phyloP scores from a whole-genome alignment of 2,113 vertebrate genomes.

The Erinaceus europaeus region DNA sequence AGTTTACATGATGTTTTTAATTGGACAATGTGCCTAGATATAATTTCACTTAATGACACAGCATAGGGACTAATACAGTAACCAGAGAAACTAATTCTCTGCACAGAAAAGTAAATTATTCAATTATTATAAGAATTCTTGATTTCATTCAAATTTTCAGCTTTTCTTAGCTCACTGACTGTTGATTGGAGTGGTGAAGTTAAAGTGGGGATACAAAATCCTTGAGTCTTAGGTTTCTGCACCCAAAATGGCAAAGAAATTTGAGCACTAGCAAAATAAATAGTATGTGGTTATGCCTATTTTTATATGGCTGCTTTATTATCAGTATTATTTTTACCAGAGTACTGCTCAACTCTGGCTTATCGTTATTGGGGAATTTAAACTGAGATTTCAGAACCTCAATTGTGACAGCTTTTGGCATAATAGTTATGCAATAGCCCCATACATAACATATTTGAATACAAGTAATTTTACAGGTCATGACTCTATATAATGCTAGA shows the following conservation, averaged over 20 bases:
- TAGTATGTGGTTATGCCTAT: not conserved
- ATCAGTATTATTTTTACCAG: too few species aligned
- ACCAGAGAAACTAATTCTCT: not conserved
- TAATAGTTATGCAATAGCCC: too few species aligned
- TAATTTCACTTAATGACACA: constrained; percentile 42
- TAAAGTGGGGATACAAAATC: not conserved
- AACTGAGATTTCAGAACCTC: too few species aligned
- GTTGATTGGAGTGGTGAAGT: not conserved
- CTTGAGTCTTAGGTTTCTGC: constrained; percentile 2
- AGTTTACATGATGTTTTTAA: constrained; percentile 44
- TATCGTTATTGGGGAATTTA: too few species aligned
- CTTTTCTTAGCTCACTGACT: not conserved
- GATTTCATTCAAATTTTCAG: not conserved
- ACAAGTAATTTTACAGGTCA: not conserved
- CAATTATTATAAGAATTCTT: constrained; percentile 1
- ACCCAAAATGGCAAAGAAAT: not conserved
- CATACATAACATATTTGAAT: not conserved
- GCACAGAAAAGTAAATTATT: not conserved
- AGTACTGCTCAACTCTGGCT: too few species aligned
- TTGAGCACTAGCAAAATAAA: not conserved
- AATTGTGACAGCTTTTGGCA: too few species aligned
- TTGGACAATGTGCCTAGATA: not conserved
- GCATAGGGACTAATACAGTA: not conserved
- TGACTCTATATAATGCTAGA: too few species aligned
- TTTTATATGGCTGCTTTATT: too few species aligned